Base-by-base conservation (phyloP, 2,888 invertebrate genomes). In the Cybosia mesomella region DNA sequence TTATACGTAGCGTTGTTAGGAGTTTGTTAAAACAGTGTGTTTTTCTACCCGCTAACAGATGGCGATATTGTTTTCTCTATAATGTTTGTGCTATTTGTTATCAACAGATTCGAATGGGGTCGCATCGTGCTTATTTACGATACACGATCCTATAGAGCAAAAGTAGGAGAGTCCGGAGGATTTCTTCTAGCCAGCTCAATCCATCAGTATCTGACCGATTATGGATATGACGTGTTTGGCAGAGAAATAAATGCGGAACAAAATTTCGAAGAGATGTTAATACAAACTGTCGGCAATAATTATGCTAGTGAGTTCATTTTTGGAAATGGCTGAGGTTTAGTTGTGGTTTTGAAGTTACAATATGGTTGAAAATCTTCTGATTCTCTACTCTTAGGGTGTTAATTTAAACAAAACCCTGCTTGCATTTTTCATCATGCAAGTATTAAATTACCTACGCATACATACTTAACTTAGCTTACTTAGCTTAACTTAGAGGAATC, bases 111-210 rank as follows among this genome's bases (percentile, higher is more conserved):
- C 88, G 92, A 95, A 53, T 98, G 98, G 98, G 93, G 92, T 10
- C 97, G 96, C 78, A 94, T 97, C 0, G 96, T 97, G 58, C 92
- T 98, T 68, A 92, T 98, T 76, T 98, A 98, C 89, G 97, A 98
- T 79, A 96, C 96, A 15, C 95, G 96, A 71, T 97, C 97, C 0
- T 97, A 97, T 82, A 91, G 93, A 58, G 95, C 96, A 79, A 93
- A 96, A 0, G 97, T 96, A 10, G 98, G 98, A 0, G 92, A 93
- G 15, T 95, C 96, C 72, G 97, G 97, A 9, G 98, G 98, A 79
- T 97, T 96, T 79, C 94, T 98, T 24, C 96, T 97, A 89, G 97
- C 97, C 92, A 96, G 96, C 72, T 96, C 97, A 0, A 90, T 98
- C 75, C 97, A 97, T 63, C 95, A 96, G 77, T 92, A 89, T 80